Evolutionary conservation across 2,113 vertebrate species (phyloP).

Genomic region (Bombycilla garrulus): DNA sequence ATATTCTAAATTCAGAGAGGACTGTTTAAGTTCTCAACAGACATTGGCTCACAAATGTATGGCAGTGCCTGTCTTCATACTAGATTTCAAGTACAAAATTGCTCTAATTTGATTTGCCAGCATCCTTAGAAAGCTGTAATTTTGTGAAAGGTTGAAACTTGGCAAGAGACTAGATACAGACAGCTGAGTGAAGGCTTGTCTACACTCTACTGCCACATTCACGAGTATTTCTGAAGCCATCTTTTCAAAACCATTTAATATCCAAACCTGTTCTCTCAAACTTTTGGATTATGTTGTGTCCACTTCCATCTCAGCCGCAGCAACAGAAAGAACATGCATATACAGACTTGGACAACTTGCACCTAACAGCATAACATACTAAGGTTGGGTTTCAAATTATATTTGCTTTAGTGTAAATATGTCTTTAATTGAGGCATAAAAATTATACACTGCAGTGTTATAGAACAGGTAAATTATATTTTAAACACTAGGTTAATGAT

Average conservation of each 20-base stretch:
- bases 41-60: background rate
- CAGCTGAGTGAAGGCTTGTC: background rate
- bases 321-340: background rate
- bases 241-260: background rate
- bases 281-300: background rate
- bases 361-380: background rate
- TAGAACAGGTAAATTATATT: background rate
- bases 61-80: background rate
- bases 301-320: background rate
- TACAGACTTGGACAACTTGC: background rate
- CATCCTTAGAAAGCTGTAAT: background rate
- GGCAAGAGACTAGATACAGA: background rate
- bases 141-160: background rate
- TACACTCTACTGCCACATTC: background rate
- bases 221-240: background rate
- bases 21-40: background rate
- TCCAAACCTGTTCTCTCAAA: background rate
- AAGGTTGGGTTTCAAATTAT: background rate
- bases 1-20: background rate
- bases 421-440: background rate
- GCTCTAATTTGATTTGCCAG: background rate
- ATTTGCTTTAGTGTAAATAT: background rate
- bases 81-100: background rate
- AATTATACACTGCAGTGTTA: background rate
- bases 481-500: background rate